Conservation (phyloP, 2,888 invertebrate species). For the Abscondita cerata region DNA sequence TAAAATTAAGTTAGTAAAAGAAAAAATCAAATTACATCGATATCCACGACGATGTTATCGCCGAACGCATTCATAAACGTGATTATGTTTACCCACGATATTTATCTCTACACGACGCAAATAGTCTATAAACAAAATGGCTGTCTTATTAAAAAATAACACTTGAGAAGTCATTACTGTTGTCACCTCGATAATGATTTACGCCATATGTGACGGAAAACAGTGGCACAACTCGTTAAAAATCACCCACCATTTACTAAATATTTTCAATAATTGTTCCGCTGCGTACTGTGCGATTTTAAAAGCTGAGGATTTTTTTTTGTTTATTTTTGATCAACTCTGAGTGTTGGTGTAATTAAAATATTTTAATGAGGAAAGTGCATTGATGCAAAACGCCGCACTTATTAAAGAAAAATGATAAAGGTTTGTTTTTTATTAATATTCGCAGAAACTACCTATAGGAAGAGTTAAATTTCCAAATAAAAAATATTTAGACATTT, state of each 20-base stretch:
- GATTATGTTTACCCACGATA: too few relatives aligned
- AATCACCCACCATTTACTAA: slow-evolving; percentile 17
- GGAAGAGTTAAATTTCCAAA: slow-evolving; percentile 22
- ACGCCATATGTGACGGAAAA: slow-evolving; percentile 45
- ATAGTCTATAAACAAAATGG: slow-evolving; percentile 44
- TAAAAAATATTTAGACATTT: background rate
- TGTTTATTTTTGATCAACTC: slow-evolving; percentile 44
- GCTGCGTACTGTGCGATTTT: slow-evolving; percentile 44
- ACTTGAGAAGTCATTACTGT: slow-evolving; percentile 45
- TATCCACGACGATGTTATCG: too few relatives aligned
- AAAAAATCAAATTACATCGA: too few relatives aligned
- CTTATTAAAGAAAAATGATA: slow-evolving; percentile 21
- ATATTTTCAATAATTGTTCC: slow-evolving; percentile 30
- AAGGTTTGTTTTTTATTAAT: slow-evolving; percentile 21
- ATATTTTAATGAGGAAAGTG: slow-evolving; percentile 59
- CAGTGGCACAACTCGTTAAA: slow-evolving; percentile 39
- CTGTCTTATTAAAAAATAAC: slow-evolving; percentile 49
- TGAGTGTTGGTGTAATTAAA: slow-evolving; percentile 52
- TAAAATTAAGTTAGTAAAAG: too few relatives aligned
- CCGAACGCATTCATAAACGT: too few relatives aligned
- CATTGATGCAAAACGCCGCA: slow-evolving; percentile 49
- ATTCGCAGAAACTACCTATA: slow-evolving; percentile 9
- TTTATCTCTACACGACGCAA: too few relatives aligned
- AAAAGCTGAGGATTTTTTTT: slow-evolving; percentile 44
- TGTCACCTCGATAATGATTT: slow-evolving; percentile 31